Conservation (phyloP, 1,140 invertebrate species). For the Pseudomyrmex dendroicus region DNA sequence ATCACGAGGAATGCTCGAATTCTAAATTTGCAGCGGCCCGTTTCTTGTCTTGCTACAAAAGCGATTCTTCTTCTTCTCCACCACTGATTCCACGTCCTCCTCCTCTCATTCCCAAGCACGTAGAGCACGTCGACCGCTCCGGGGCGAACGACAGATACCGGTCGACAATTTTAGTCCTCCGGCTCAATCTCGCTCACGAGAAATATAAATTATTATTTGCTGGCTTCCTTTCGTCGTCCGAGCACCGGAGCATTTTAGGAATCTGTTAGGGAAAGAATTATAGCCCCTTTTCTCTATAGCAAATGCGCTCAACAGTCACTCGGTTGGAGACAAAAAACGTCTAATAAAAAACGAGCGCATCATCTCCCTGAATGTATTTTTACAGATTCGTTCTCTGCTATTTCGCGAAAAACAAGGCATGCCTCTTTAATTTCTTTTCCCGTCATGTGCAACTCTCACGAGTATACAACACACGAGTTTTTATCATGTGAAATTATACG, state of each 20-base stretch:
- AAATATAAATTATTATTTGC: slow-evolving; percentile 60
- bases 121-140: neutral
- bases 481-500: neutral
- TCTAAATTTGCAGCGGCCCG: slow-evolving; percentile 51
- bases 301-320: slow-evolving; percentile 22
- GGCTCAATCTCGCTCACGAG: slow-evolving; percentile 22
- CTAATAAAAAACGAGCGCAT: slow-evolving; percentile 45
- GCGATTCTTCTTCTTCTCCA: slow-evolving; percentile 29
- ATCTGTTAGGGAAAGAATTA: slow-evolving; percentile 49
- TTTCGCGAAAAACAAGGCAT: slow-evolving; percentile 2
- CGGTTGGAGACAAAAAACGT: slow-evolving; percentile 41
- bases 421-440: slow-evolving; percentile 36
- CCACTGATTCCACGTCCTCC: neutral
- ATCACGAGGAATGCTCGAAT: slow-evolving; percentile 47
- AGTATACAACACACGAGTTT: neutral
- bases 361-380: slow-evolving; percentile 33
- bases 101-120: neutral
- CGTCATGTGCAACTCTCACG: neutral
- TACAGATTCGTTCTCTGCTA: slow-evolving; percentile 6
- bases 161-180: slow-evolving; percentile 43
- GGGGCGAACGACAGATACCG: neutral
- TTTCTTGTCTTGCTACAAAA: slow-evolving; percentile 1
- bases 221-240: slow-evolving; percentile 18
- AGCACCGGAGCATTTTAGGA: slow-evolving; percentile 36
- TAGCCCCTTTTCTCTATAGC: neutral